Evolutionary conservation across 2,888 invertebrate genomes (phyloP).

Genomic region (Cerceris ruficornis): DNA sequence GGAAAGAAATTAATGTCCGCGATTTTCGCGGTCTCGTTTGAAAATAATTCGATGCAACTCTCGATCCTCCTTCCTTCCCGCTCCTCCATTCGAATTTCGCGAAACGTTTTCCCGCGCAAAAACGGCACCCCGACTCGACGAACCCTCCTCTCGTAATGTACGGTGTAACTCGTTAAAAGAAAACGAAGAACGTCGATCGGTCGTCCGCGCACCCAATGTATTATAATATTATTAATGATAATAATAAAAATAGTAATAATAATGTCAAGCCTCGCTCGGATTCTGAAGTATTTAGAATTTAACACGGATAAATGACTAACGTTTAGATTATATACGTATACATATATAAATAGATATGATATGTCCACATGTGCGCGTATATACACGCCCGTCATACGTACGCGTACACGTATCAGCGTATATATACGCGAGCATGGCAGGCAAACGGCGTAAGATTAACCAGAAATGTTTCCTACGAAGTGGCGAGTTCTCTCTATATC

Average conservation of each 20-base stretch:
- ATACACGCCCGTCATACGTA: not conserved
- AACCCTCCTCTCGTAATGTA: not conserved
- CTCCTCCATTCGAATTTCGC: not conserved
- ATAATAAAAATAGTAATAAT: slow-evolving; percentile 16
- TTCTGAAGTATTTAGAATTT: slow-evolving; percentile 75
- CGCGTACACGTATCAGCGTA: not conserved
- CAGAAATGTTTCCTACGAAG: slow-evolving; percentile 65
- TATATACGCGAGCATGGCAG: slow-evolving; percentile 15
- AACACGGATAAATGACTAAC: slow-evolving; percentile 58
- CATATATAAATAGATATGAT: not conserved
- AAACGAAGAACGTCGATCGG: slow-evolving; percentile 5
- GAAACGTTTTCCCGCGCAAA: not conserved
- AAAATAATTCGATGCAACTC: not conserved
- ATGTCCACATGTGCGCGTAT: not conserved
- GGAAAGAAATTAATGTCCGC: not conserved
- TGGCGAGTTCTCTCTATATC: slow-evolving; percentile 67
- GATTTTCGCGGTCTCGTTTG: slow-evolving; percentile 33
- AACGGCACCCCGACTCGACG: not conserved
- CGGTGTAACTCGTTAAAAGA: slow-evolving; percentile 12
- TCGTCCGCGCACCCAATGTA: slow-evolving; percentile 27
- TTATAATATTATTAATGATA: not conserved
- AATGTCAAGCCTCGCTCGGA: slow-evolving; percentile 76
- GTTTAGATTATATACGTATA: slow-evolving; percentile 66
- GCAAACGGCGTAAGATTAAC: slow-evolving; percentile 62
- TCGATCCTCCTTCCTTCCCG: not conserved